Evolutionary conservation across 2,113 vertebrate species (phyloP).

Genomic region (Himantopus leucocephalus): DNA sequence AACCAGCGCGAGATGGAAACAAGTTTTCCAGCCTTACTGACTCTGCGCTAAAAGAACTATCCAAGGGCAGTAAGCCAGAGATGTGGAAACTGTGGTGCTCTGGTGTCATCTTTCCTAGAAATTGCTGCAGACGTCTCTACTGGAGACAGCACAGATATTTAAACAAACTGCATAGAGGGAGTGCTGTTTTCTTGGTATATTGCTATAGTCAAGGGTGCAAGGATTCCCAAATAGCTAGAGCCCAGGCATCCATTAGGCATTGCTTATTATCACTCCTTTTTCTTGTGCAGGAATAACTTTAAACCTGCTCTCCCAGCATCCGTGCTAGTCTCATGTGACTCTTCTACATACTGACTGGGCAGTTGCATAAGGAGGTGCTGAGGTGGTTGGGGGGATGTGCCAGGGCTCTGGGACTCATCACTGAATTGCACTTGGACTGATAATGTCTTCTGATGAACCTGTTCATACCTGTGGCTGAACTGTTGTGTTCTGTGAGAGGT

Average conservation of each 20-base stretch:
- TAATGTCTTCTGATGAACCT: neutral
- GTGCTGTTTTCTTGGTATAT: neutral
- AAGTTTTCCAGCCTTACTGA: neutral
- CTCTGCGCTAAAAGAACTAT: neutral
- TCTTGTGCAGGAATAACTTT: constrained; percentile 16
- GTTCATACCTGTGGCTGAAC: neutral
- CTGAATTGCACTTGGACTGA: neutral
- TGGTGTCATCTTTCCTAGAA: constrained; percentile 52
- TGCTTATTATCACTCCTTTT: neutral
- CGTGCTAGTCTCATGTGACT: constrained; percentile 18
- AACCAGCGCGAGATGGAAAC: neutral
- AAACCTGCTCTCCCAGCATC: constrained; percentile 2
- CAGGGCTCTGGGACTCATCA: neutral
- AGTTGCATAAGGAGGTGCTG: neutral
- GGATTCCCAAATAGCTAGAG: neutral
- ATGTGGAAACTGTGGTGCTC: constrained; percentile 4
- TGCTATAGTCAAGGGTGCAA: neutral
- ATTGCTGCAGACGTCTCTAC: neutral
- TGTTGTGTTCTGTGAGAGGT: neutral
- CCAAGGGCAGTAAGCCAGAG: constrained; percentile 18
- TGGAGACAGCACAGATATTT: neutral
- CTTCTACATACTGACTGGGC: neutral
- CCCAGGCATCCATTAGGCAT: neutral
- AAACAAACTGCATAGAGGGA: neutral
- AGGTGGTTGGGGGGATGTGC: neutral